Evolutionary conservation across 2,797 vertebrate species (phyloP).

Genomic region (Lacerta bilineata): DNA sequence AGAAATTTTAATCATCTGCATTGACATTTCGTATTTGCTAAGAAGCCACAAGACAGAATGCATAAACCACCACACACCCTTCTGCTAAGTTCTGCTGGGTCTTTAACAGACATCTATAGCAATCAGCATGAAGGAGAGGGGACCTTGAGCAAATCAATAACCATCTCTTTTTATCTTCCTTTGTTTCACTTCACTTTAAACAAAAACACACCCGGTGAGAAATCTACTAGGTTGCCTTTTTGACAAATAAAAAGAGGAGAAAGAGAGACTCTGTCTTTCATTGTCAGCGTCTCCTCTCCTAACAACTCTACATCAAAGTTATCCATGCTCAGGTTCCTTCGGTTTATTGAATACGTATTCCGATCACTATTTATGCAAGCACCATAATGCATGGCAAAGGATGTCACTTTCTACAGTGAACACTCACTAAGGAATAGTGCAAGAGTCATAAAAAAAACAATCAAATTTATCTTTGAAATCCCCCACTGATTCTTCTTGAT

Average conservation of each 20-base stretch:
- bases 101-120: conserved; percentile 3
- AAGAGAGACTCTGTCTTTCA: conserved; percentile 20
- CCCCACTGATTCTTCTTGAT: conserved; percentile 42
- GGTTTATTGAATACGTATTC: conserved; percentile 35
- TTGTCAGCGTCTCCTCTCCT: conserved; percentile 31
- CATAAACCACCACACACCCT: neutral
- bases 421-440: conserved; percentile 10
- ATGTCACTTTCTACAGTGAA: neutral
- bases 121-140: neutral
- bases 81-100: conserved; percentile 31
- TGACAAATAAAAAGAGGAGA: conserved; percentile 27
- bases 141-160: conserved; percentile 43
- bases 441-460: conserved; percentile 44
- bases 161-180: conserved; percentile 9
- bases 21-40: conserved; percentile 45
- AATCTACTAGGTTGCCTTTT: conserved; percentile 17
- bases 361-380: neutral
- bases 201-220: conserved; percentile 7
- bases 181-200: conserved; percentile 26
- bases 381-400: conserved; percentile 31
- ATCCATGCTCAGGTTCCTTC: conserved; percentile 11
- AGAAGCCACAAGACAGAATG: conserved; percentile 32
- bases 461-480: conserved; percentile 45
- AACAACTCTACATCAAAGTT: conserved; percentile 35
- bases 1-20: conserved; percentile 51